Percentiles rank a stretch among this genome's conserved stretches.
Evolutionary conservation across 2,113 vertebrate species (phyloP).

Genomic region (Onychostoma macrolepis): DNA sequence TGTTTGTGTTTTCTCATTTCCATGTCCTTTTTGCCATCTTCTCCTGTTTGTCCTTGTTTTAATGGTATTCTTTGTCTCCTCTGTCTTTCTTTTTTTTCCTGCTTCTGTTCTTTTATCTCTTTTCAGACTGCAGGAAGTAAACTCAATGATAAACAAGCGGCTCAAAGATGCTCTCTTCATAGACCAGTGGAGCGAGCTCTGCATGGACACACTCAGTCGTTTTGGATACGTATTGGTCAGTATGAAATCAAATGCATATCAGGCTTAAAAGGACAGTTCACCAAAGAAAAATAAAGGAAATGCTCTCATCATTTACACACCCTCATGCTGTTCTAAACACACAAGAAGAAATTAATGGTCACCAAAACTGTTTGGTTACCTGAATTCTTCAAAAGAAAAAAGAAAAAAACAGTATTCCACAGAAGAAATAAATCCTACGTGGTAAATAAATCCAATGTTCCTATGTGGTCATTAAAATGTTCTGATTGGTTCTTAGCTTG

Average conservation of each 20-base stretch:
- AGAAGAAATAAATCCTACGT: no score
- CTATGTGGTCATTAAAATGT: no score
- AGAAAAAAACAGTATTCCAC: no score
- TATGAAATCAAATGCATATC: constrained; percentile 24
- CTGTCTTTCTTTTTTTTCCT: constrained; percentile 31
- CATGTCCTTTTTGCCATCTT: background rate
- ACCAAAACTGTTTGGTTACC: background rate
- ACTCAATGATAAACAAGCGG: constrained; percentile 95
- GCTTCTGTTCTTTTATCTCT: background rate
- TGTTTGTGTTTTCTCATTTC: background rate
- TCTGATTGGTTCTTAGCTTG: no score
- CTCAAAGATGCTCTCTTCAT: constrained; percentile 96
- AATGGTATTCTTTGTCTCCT: background rate
- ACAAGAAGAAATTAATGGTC: background rate
- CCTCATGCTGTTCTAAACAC: background rate
- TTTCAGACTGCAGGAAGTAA: constrained; percentile 93
- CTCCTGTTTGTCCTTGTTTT: constrained; percentile 10
- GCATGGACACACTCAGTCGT: constrained; percentile 91
- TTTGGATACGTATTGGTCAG: constrained; percentile 94
- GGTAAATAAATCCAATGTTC: no score
- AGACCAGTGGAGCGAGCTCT: constrained; percentile 95
- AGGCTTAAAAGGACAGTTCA: background rate
- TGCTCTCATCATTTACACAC: background rate
- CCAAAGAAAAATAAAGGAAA: background rate
- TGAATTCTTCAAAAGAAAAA: no score